Evolutionary conservation across 2,113 vertebrate genomes (phyloP).

Genomic region (Pachycephala philippinensis): DNA sequence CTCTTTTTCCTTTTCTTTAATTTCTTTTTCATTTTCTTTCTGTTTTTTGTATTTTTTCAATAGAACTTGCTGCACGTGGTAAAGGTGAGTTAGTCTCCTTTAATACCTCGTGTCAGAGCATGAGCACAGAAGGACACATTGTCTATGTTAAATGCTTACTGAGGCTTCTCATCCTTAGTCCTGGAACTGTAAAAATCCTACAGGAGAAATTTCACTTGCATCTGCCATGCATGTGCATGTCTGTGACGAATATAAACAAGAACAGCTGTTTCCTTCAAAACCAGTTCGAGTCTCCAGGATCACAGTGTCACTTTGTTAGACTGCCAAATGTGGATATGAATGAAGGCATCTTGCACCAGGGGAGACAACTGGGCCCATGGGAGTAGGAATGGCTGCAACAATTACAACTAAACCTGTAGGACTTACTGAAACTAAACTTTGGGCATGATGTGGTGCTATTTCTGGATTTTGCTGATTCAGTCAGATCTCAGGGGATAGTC

Average conservation of each 20-base stretch:
- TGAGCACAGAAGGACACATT: neutral
- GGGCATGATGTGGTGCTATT: accelerated
- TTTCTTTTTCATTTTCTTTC: accelerated
- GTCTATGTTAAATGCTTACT: neutral
- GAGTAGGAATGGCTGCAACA: neutral
- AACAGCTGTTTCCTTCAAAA: slow-evolving; percentile 5
- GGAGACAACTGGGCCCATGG: neutral
- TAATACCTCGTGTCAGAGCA: neutral
- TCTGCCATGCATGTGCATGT: neutral
- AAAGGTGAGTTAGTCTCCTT: neutral
- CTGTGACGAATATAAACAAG: neutral
- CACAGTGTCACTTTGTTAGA: neutral
- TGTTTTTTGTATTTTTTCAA: no score
- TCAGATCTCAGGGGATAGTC: neutral
- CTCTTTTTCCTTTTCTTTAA: neutral
- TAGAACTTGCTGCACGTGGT: neutral
- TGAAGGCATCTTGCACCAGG: neutral
- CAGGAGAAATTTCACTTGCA: neutral
- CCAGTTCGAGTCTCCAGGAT: neutral
- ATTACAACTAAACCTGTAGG: neutral
- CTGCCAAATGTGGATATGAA: neutral
- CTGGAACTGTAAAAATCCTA: neutral
- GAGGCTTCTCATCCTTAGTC: neutral
- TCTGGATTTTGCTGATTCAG: neutral
- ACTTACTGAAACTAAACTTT: neutral